Percentiles rank a stretch among this genome's conserved stretches.
Conservation (phyloP, 2,888 invertebrate genomes). For the Sicus ferrugineus region DNA sequence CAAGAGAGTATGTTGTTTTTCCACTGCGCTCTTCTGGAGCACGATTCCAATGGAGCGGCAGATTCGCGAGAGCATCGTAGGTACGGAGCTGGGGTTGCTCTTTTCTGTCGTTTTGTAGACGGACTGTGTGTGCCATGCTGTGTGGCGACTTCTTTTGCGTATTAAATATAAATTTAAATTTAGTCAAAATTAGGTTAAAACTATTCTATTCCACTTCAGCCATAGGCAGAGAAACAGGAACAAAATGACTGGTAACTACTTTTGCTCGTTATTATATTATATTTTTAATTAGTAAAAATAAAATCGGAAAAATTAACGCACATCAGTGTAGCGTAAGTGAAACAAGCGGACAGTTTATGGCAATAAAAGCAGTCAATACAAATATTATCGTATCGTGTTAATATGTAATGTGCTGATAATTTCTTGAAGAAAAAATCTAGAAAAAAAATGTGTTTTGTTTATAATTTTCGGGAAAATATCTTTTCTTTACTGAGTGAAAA, state of each 20-base stretch:
- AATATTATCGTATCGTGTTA: too few species aligned
- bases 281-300: slow-evolving; percentile 4
- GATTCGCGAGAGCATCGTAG: slow-evolving; percentile 15
- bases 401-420: neutral
- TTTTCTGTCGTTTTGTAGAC: slow-evolving; percentile 34
- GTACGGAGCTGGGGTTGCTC: slow-evolving; percentile 21
- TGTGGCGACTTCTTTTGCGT: slow-evolving; percentile 51
- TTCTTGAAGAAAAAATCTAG: too few species aligned
- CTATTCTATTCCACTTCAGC: slow-evolving; percentile 38
- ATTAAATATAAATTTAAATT: slow-evolving; percentile 49
- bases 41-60: slow-evolving; percentile 14
- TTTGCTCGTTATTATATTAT: neutral
- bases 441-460: too few species aligned
- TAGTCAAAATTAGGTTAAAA: slow-evolving; percentile 51
- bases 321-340: too few species aligned
- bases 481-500: too few species aligned
- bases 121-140: slow-evolving; percentile 37
- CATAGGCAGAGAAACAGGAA: slow-evolving; percentile 31
- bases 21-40: neutral
- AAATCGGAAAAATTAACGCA: too few species aligned
- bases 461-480: too few species aligned
- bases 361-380: neutral
- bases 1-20: neutral
- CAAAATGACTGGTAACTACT: slow-evolving; percentile 55
- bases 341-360: too few species aligned